These are phyloP conservation scores for Leptinotarsa tumamoca DNA, from an alignment of 2,888 invertebrate species.

Conservation along the genomic window DNA sequence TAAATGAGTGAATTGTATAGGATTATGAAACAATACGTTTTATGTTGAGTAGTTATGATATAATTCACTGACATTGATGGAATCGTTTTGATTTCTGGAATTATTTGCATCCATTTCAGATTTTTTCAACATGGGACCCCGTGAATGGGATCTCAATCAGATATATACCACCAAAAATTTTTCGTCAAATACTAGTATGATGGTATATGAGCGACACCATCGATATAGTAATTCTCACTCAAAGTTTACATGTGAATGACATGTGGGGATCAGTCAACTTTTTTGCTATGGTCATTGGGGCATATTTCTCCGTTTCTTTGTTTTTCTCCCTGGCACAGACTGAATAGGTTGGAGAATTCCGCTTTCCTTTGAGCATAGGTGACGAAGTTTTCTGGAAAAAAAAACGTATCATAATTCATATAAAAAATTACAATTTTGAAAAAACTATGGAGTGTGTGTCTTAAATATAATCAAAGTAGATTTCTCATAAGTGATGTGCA, in stretches of 20 bases:
- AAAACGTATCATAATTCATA: conserved; percentile 33
- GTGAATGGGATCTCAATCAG: too few species aligned
- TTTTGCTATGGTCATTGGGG: conserved; percentile 56
- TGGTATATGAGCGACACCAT: background rate
- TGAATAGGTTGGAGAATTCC: conserved; percentile 73
- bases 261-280: conserved; percentile 55
- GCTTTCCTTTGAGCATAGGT: conserved; percentile 71
- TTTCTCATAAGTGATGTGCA: too few species aligned
- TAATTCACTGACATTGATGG: too few species aligned
- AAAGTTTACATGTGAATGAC: conserved; percentile 28
- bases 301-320: conserved; percentile 57
- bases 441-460: too few species aligned
- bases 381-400: conserved; percentile 72
- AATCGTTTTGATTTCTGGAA: too few species aligned
- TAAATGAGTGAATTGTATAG: too few species aligned
- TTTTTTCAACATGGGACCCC: background rate
- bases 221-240: conserved; percentile 5
- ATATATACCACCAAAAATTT: background rate
- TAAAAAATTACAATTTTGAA: too few species aligned
- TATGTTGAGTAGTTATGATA: too few species aligned
- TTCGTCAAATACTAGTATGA: background rate
- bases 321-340: conserved; percentile 59
- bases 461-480: too few species aligned
- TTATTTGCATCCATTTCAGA: background rate
- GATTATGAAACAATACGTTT: too few species aligned